Conservation (phyloP, 2,797 vertebrate genomes). For the Psittacula echo region DNA sequence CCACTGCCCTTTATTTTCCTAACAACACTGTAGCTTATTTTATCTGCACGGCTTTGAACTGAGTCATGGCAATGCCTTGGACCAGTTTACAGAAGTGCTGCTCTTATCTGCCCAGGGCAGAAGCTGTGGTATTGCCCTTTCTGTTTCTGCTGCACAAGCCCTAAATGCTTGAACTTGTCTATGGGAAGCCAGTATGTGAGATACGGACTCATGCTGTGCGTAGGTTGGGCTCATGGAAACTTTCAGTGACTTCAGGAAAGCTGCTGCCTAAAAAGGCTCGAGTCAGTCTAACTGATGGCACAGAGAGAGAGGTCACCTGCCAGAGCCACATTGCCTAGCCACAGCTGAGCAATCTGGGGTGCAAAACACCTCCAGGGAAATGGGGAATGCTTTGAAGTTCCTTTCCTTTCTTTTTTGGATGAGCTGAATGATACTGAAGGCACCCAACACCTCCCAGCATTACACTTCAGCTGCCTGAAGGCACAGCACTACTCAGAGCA, state of each 20-base stretch:
- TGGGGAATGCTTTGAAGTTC: background rate
- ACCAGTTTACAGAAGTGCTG: background rate
- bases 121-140: conserved; percentile 3
- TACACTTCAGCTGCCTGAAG: background rate
- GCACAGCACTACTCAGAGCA: background rate
- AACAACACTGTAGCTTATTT: background rate
- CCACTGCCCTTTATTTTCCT: background rate
- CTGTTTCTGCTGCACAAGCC: background rate
- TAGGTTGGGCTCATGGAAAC: background rate
- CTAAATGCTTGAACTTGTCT: background rate
- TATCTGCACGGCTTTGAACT: conserved; percentile 14
- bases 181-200: background rate
- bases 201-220: background rate
- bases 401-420: background rate
- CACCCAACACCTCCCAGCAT: background rate
- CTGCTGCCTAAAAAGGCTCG: background rate
- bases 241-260: background rate
- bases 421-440: background rate
- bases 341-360: background rate
- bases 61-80: conserved; percentile 8
- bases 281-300: background rate
- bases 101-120: conserved; percentile 56
- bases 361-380: background rate
- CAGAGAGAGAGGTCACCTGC: background rate
- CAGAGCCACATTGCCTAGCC: background rate